Conservation (phyloP, 2,113 vertebrate species). For the Pitta sordida region DNA sequence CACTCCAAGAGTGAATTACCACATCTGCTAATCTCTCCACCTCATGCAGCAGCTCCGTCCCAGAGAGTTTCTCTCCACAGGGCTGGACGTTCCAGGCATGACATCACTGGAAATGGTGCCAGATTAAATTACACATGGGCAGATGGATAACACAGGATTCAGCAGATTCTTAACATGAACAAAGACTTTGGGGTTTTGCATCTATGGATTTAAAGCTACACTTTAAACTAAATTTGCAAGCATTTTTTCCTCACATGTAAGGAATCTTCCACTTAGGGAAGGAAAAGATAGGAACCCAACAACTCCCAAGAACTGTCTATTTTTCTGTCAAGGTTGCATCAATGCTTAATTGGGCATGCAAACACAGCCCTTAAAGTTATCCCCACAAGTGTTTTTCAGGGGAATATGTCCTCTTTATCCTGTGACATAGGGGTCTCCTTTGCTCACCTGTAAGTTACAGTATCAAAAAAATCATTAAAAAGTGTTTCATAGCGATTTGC, state of each 20-base stretch:
- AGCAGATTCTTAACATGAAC: conserved; percentile 27
- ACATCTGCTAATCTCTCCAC: conserved; percentile 23
- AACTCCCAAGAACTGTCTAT: not conserved
- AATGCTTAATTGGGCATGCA: not conserved
- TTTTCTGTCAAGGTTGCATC: not conserved
- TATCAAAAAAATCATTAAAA: not conserved
- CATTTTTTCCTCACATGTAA: not conserved
- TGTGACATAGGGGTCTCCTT: not conserved
- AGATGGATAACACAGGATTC: conserved; percentile 37
- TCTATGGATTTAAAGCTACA: not conserved
- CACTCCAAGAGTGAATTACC: not conserved
- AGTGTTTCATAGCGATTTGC: not conserved
- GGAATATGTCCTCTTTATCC: not conserved
- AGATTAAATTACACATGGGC: conserved; percentile 39
- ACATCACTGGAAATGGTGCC: conserved; percentile 53
- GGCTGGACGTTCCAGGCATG: conserved; percentile 44
- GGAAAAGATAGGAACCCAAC: not conserved
- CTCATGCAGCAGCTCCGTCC: not conserved
- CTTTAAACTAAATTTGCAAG: not conserved
- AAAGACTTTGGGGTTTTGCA: not conserved
- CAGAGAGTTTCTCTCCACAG: not conserved
- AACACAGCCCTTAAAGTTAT: not conserved
- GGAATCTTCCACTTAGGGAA: not conserved
- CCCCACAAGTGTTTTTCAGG: not conserved
- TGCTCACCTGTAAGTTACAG: not conserved